These are phyloP conservation scores for Leptogaster cylindrica DNA, from an alignment of 2,888 invertebrate species.

Conservation along the genomic window DNA sequence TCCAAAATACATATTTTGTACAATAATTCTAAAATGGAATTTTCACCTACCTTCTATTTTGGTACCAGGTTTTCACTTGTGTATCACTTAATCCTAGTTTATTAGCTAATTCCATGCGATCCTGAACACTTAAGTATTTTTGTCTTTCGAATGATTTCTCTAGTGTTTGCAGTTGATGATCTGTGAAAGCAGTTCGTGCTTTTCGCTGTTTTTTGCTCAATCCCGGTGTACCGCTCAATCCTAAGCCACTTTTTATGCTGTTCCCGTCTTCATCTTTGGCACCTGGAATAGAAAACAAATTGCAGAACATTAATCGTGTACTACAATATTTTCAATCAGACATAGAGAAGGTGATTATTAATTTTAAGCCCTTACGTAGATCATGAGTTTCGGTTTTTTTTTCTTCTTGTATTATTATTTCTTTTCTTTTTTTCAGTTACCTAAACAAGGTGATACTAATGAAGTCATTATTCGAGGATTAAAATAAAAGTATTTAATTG, in stretches of 20 bases:
- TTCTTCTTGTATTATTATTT: too few relatives aligned
- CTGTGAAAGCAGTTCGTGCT: slow-evolving; percentile 97
- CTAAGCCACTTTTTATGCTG: slow-evolving; percentile 61
- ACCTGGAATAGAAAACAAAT: slow-evolving; percentile 65
- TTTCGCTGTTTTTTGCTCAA: slow-evolving; percentile 94
- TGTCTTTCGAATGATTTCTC: slow-evolving; percentile 97
- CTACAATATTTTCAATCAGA: too few relatives aligned
- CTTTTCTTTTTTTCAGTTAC: too few relatives aligned
- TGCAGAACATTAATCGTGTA: too few relatives aligned
- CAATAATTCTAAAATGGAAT: background rate
- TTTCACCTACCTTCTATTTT: slow-evolving; percentile 86
- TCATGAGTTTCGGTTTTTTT: too few relatives aligned
- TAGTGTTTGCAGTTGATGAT: slow-evolving; percentile 94
- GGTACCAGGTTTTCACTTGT: slow-evolving; percentile 99
- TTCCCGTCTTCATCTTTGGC: slow-evolving; percentile 82
- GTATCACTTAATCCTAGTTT: slow-evolving; percentile 96
- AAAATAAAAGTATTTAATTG: too few relatives aligned
- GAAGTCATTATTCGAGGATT: too few relatives aligned
- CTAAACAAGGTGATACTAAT: too few relatives aligned
- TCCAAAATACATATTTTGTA: background rate
- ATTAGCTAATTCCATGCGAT: slow-evolving; percentile 97
- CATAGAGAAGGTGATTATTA: too few relatives aligned
- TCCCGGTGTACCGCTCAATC: slow-evolving; percentile 57
- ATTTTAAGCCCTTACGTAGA: too few relatives aligned
- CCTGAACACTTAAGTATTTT: slow-evolving; percentile 96